These are phyloP conservation scores for Cyanistes caeruleus DNA, from an alignment of 2,113 vertebrate species.

Conservation along the genomic window DNA sequence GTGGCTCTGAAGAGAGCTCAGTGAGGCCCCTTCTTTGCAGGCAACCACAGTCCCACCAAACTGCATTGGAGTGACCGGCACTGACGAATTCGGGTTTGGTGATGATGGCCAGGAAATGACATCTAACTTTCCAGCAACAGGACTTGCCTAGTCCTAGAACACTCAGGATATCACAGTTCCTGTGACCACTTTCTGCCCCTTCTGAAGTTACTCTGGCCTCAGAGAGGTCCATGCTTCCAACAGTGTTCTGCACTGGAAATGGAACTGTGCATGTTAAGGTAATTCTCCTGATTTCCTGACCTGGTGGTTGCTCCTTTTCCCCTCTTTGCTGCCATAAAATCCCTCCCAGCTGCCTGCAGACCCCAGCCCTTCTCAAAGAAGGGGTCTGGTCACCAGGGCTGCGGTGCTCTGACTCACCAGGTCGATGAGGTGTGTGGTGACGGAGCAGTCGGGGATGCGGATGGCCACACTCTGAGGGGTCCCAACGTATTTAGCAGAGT, in stretches of 20 bases:
- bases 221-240: not conserved
- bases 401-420: conserved; percentile 65
- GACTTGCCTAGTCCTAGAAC: not conserved
- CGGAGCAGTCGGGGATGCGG: conserved; percentile 86
- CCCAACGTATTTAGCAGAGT: conserved; percentile 85
- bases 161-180: not conserved
- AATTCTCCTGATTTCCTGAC: not conserved
- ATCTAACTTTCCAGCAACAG: not conserved
- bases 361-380: not conserved
- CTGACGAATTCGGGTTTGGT: not conserved
- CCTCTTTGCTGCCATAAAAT: not conserved
- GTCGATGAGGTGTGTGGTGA: conserved; percentile 87
- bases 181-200: not conserved
- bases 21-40: not conserved
- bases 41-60: not conserved
- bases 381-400: fast-evolving
- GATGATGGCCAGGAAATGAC: not conserved
- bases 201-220: not conserved
- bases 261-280: not conserved
- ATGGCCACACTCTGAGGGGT: conserved; percentile 87
- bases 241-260: not conserved
- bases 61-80: fast-evolving
- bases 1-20: not conserved
- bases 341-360: not conserved
- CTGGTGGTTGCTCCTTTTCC: not conserved